phyloP scores from a whole-genome alignment of 2,888 invertebrate species.

The Ptychoptera contaminata region DNA sequence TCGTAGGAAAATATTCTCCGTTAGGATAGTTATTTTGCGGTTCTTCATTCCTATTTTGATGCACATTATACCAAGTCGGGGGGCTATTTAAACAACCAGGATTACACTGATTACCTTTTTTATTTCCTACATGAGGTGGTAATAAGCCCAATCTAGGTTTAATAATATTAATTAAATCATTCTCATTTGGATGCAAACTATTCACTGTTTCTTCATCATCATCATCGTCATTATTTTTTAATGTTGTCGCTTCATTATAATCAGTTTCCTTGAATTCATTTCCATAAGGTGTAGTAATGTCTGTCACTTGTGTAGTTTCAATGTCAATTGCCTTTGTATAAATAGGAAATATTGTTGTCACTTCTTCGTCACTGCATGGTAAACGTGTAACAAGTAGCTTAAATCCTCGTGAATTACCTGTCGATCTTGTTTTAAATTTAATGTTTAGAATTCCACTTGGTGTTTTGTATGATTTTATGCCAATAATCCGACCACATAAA shows the following conservation, averaged over 20 bases:
- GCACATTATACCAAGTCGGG: no score
- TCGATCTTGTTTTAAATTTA: slow-evolving; percentile 30
- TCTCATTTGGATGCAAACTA: no score
- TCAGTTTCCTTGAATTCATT: not conserved
- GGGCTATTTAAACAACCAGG: no score
- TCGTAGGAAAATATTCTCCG: not conserved
- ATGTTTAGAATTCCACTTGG: slow-evolving; percentile 32
- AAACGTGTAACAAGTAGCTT: slow-evolving; percentile 35
- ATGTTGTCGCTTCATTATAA: no score
- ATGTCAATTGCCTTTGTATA: not conserved
- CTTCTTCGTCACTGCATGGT: slow-evolving; percentile 21
- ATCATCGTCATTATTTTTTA: no score
- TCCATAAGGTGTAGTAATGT: not conserved
- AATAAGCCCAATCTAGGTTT: no score
- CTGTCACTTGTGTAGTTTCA: not conserved
- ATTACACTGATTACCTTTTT: no score
- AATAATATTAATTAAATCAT: no score
- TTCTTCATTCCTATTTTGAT: not conserved
- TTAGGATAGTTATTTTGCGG: not conserved
- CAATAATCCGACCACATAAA: slow-evolving; percentile 35
- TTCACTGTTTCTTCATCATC: no score
- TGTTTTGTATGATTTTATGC: slow-evolving; percentile 32
- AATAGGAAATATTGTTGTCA: slow-evolving; percentile 1
- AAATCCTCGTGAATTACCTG: slow-evolving; percentile 29
- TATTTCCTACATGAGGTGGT: no score